phyloP scores from a whole-genome alignment of 1,140 invertebrate species.

The Tetraneura akinire region DNA sequence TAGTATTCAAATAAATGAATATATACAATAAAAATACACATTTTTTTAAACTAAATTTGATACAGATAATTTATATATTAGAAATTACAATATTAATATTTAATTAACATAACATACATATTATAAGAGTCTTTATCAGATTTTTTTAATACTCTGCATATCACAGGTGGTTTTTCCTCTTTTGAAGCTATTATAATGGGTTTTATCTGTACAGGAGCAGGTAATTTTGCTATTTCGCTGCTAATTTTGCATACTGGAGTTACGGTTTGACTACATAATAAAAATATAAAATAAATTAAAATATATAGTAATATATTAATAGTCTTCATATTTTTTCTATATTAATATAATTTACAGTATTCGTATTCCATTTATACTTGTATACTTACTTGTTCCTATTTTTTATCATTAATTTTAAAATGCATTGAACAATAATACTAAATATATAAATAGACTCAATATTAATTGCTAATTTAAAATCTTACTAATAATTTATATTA shows the following conservation, averaged over 20 bases:
- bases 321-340: no score
- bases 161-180: slow-evolving; percentile 26
- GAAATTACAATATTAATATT: no score
- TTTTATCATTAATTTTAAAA: no score
- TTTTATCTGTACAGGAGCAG: neutral
- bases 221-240: neutral
- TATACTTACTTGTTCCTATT: no score
- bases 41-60: no score
- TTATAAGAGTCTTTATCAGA: slow-evolving; percentile 14
- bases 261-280: neutral
- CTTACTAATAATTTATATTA: neutral
- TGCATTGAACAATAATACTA: no score
- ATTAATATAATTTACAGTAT: no score
- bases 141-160: neutral
- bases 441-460: neutral
- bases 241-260: neutral
- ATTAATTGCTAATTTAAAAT: neutral
- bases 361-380: no score
- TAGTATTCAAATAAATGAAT: no score
- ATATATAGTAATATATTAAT: no score
- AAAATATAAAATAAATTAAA: neutral
- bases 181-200: neutral
- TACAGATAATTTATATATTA: no score
- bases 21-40: no score
- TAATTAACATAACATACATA: neutral